These are phyloP conservation scores for Leucophenga varia DNA, from an alignment of 1,140 invertebrate genomes.

Conservation along the genomic window DNA sequence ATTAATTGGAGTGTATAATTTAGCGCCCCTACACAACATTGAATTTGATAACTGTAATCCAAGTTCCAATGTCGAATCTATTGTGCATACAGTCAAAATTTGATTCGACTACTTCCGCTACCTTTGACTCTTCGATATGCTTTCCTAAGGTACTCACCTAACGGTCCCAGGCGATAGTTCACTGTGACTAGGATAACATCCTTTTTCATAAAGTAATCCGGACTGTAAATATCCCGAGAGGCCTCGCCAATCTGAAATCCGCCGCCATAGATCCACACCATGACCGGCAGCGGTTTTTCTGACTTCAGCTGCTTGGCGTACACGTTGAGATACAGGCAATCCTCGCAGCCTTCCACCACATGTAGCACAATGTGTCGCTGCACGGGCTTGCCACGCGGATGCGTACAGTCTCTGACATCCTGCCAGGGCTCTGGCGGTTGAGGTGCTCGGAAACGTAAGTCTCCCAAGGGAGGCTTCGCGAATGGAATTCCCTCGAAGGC, in stretches of 20 bases:
- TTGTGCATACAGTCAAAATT: background rate
- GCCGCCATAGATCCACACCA: constrained; percentile 74
- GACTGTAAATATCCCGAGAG: constrained; percentile 57
- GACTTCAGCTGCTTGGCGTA: constrained; percentile 35
- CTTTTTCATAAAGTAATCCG: constrained; percentile 64
- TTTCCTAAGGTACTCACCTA: constrained; percentile 53
- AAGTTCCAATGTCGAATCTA: background rate
- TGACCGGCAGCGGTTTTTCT: constrained; percentile 59
- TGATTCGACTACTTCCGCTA: background rate
- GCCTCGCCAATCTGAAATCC: constrained; percentile 61
- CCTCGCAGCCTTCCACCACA: constrained; percentile 35
- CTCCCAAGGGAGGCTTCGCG: constrained; percentile 66
- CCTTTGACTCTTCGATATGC: background rate
- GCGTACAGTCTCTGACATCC: constrained; percentile 56
- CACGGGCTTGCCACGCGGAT: constrained; percentile 27
- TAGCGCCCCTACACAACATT: background rate
- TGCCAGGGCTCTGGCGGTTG: constrained; percentile 59
- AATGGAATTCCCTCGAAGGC: constrained; percentile 65
- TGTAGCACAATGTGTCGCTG: constrained; percentile 32
- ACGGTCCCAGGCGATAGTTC: constrained; percentile 68
- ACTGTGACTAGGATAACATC: constrained; percentile 67
- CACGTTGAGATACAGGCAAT: constrained; percentile 49
- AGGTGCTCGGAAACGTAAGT: constrained; percentile 65
- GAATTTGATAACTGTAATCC: too few species aligned
- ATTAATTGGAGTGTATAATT: background rate